Base-by-base conservation (phyloP, 2,888 invertebrate species). In the Tanypteryx hageni region DNA sequence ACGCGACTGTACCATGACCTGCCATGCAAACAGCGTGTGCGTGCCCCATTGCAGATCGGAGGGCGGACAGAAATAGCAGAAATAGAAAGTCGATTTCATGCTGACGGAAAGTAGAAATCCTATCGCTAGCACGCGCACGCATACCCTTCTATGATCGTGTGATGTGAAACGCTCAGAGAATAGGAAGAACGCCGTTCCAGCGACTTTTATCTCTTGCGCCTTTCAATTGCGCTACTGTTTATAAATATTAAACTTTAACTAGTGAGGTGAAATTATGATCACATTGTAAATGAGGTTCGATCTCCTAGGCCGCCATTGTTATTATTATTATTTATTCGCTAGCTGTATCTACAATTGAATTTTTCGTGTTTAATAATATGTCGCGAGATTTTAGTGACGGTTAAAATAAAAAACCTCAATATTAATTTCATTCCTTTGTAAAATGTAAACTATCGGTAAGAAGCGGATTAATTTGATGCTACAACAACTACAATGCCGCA, bases 61-160 rank as follows among this genome's bases (percentile, higher is more conserved):
- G 18, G 18, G 64, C 22, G 16, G 64, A 89, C 89, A 56, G 44
- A 44, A 89, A 89, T 89, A 89, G 89, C 89, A 31, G 61, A 56
- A 89, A 89, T 64, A 89, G 89, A 89, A 89, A 89, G 89, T 89
- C 44, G 44, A 89, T 64, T 89, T 64, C 68, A 9, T 56, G 31
- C 14, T 44, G 64, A n/a, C 18, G 89, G n/a, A 61, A 61, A 89
- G 61, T 89, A 89, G 89, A 89, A 89, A 89, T 89, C 44, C 27
- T n/a, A 14, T 27, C 61, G 59, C 22, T 16, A 61, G 10, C 27
- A 8, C 31, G 2, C n/a, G n/a, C 61, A 9, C 8, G 64, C n/a
- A 68, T 44, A 64, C 56, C 56, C 57, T 57, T 83, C 44, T n/a
- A 83, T 18, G n/a, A 83, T n/a, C 83, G n/a, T 18, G 7, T 9